Evolutionary conservation across 2,797 vertebrate genomes (phyloP).

Genomic region (Mus caroli): DNA sequence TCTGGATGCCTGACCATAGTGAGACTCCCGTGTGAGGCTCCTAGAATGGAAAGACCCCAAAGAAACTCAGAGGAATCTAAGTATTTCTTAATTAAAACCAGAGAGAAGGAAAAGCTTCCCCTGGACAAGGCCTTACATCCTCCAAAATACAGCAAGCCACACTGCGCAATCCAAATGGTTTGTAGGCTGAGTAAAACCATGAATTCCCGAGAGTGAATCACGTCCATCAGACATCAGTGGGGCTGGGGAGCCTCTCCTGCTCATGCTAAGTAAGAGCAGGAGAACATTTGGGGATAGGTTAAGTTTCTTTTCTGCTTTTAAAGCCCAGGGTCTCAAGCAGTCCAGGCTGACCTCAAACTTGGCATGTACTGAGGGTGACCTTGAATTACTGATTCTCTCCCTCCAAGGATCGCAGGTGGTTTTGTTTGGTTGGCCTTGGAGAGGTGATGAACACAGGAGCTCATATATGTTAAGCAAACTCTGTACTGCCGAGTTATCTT

Average conservation of each 20-base stretch:
- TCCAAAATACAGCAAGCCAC: not conserved
- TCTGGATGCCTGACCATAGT: rapidly evolving
- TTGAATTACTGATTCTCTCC: not conserved
- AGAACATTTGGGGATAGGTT: not conserved
- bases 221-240: rapidly evolving
- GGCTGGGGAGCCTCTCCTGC: not conserved
- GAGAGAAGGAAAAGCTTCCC: not conserved
- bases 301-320: not conserved
- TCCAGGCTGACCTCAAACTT: not conserved
- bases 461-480: not conserved
- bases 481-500: not conserved
- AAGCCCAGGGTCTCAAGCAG: not conserved
- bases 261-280: not conserved
- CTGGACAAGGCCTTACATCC: not conserved
- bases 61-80: not conserved
- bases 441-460: not conserved
- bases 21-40: not conserved
- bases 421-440: not conserved
- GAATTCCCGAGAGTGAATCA: not conserved
- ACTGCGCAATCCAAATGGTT: not conserved
- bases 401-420: not conserved
- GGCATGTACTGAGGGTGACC: not conserved
- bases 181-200: not conserved
- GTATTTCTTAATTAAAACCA: not conserved
- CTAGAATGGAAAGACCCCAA: not conserved